These are phyloP conservation scores for Misgurnus anguillicaudatus DNA, from an alignment of 2,113 vertebrate genomes.

Conservation along the genomic window DNA sequence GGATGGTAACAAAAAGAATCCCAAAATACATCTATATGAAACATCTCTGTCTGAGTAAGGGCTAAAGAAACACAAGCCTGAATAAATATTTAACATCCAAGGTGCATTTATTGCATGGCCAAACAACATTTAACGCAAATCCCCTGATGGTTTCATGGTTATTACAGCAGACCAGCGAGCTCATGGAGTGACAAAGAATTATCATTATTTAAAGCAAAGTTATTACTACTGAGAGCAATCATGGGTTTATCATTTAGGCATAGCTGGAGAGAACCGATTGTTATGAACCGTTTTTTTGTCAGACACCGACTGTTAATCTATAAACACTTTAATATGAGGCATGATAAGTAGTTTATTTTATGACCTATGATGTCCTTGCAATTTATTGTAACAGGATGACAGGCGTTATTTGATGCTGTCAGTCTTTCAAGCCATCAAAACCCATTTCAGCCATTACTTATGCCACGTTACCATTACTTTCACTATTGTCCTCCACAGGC, in stretches of 20 bases:
- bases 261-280: constrained; percentile 29
- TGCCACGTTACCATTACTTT: constrained; percentile 11
- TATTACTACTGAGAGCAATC: constrained; percentile 23
- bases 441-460: constrained; percentile 35
- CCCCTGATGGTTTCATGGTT: neutral
- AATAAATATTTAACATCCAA: neutral
- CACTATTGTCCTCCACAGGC: neutral
- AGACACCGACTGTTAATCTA: constrained; percentile 54
- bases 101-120: neutral
- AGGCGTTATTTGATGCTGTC: constrained; percentile 9
- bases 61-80: neutral
- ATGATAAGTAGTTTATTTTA: neutral
- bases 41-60: too few species aligned
- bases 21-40: too few species aligned
- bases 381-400: neutral
- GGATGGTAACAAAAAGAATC: too few species aligned
- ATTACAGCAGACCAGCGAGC: neutral
- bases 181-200: constrained; percentile 16
- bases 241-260: constrained; percentile 39
- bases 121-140: constrained; percentile 12
- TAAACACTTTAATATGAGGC: constrained; percentile 44
- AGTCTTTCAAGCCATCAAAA: constrained; percentile 17
- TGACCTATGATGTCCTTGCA: neutral
- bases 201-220: constrained; percentile 15
- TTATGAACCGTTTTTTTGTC: constrained; percentile 45